These are phyloP conservation scores for Hyla sarda DNA, from an alignment of 2,113 vertebrate genomes.

Conservation along the genomic window DNA sequence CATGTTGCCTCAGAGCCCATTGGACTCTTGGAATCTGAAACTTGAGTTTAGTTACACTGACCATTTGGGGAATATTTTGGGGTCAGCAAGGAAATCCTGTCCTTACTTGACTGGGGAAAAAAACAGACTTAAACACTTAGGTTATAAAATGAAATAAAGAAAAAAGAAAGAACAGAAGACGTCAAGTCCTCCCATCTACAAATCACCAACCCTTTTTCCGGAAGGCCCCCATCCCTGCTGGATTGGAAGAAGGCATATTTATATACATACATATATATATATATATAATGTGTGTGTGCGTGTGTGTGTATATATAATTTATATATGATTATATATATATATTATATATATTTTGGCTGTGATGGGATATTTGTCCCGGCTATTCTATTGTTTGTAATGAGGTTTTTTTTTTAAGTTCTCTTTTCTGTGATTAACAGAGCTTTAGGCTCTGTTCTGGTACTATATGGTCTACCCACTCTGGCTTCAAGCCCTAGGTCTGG, in stretches of 20 bases:
- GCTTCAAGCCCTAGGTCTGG: slow-evolving; percentile 36
- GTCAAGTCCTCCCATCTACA: slow-evolving; percentile 14
- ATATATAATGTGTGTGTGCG: slow-evolving; percentile 18
- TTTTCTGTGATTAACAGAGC: slow-evolving; percentile 43
- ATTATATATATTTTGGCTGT: slow-evolving; percentile 61
- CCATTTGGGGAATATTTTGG: slow-evolving; percentile 39
- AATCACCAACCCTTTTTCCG: not conserved
- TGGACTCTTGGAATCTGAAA: slow-evolving; percentile 65
- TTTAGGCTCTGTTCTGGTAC: slow-evolving; percentile 40
- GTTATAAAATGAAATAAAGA: slow-evolving; percentile 40
- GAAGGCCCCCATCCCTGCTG: slow-evolving; percentile 40
- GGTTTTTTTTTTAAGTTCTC: slow-evolving; percentile 52
- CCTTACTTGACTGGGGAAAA: slow-evolving; percentile 20
- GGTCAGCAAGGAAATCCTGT: slow-evolving; percentile 33
- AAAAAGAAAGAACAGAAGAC: slow-evolving; percentile 15
- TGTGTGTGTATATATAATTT: slow-evolving; percentile 58
- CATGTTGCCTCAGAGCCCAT: slow-evolving; percentile 74
- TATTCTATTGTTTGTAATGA: slow-evolving; percentile 60
- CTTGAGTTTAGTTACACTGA: slow-evolving; percentile 43
- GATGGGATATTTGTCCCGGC: slow-evolving; percentile 59
- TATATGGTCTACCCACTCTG: slow-evolving; percentile 39
- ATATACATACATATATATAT: slow-evolving; percentile 59
- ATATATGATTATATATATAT: slow-evolving; percentile 59
- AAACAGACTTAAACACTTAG: slow-evolving; percentile 52
- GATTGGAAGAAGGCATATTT: slow-evolving; percentile 59